Evolutionary conservation across 2,888 invertebrate genomes (phyloP).

Genomic region (Anticlea derivata): DNA sequence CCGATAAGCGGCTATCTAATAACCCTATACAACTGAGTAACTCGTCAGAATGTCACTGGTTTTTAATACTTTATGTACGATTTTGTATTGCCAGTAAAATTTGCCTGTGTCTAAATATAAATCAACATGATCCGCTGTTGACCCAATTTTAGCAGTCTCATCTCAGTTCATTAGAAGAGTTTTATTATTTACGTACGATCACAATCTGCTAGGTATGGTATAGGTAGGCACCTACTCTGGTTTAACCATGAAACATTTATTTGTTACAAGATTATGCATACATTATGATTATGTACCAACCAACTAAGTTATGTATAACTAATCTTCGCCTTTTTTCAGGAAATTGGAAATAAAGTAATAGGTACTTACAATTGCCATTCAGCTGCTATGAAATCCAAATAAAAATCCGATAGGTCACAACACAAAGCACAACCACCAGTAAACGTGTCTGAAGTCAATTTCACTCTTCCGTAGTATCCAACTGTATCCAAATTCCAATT

Average conservation of each 20-base stretch:
- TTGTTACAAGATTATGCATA: too few relatives aligned
- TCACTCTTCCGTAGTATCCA: conserved; percentile 59
- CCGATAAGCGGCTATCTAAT: too few relatives aligned
- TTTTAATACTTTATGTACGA: background rate
- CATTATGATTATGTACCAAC: too few relatives aligned
- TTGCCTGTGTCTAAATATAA: conserved; percentile 38
- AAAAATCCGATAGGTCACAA: conserved; percentile 74
- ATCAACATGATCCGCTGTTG: conserved; percentile 35
- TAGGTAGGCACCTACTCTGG: too few relatives aligned
- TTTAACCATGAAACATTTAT: too few relatives aligned
- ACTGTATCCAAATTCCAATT: conserved; percentile 55
- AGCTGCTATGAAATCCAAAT: conserved; percentile 64
- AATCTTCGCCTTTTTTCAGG: background rate
- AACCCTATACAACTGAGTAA: too few relatives aligned
- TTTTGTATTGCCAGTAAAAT: conserved; percentile 4
- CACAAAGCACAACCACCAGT: conserved; percentile 62
- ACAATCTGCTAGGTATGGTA: background rate
- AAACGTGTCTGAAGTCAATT: conserved; percentile 57
- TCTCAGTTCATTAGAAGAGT: conserved; percentile 32
- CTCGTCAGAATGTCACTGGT: too few relatives aligned
- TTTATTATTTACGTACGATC: conserved; percentile 16
- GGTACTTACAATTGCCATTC: conserved; percentile 72
- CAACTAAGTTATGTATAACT: too few relatives aligned
- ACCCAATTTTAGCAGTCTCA: conserved; percentile 36
- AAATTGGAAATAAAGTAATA: background rate